Conservation (phyloP, 1,140 invertebrate genomes). For the Pseudomyrmex cubaensis region DNA sequence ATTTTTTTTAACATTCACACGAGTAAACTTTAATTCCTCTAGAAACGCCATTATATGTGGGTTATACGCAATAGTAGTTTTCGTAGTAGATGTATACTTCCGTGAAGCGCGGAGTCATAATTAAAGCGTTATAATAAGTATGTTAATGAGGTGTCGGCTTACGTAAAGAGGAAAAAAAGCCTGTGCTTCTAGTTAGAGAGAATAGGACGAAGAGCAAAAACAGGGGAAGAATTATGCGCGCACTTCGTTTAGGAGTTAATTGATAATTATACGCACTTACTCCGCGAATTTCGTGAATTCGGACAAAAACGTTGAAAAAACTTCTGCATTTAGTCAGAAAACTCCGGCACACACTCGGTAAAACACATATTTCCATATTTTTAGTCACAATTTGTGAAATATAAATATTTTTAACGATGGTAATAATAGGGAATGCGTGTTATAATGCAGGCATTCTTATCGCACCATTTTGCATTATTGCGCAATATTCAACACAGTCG, state of each 20-base stretch:
- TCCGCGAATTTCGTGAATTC: not conserved
- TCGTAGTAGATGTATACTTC: constrained; percentile 12
- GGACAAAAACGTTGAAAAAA: not conserved
- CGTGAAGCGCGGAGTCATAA: constrained; percentile 51
- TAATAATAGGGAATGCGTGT: not conserved
- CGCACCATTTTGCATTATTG: too few relatives aligned
- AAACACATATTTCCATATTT: too few relatives aligned
- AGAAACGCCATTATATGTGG: constrained; percentile 33
- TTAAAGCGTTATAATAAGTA: constrained; percentile 60
- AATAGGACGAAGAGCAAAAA: not conserved
- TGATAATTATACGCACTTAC: constrained; percentile 45
- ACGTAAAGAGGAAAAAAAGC: constrained; percentile 6
- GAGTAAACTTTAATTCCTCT: not conserved
- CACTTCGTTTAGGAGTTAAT: constrained; percentile 46
- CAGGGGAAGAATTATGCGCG: constrained; percentile 2
- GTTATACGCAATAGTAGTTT: not conserved
- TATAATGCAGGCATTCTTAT: not conserved
- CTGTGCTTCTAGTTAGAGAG: not conserved
- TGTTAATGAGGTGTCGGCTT: constrained; percentile 62
- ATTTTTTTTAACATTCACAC: not conserved
- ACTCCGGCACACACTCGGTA: too few relatives aligned
- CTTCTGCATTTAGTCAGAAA: constrained; percentile 1
- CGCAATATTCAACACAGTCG: too few relatives aligned
- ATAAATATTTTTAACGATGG: not conserved
- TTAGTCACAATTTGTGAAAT: not conserved